Evolutionary conservation across 1,140 invertebrate species (phyloP).

Genomic region (Drosophila insularis): DNA sequence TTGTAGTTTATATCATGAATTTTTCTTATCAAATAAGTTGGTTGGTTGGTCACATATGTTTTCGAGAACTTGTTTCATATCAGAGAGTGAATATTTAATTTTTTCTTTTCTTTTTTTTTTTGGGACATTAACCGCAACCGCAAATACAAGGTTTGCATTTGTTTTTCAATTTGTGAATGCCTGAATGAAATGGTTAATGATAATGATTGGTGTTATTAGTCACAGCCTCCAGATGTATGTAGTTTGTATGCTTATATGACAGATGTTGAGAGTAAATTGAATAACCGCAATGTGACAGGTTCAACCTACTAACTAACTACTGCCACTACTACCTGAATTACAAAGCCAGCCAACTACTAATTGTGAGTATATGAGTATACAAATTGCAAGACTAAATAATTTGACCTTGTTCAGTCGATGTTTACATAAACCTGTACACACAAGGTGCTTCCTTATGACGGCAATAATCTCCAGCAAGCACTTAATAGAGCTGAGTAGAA

Average conservation of each 20-base stretch:
- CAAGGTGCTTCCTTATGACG: conserved; percentile 55
- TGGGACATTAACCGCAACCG: neutral
- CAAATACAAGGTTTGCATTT: neutral
- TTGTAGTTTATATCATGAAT: no score
- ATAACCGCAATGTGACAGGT: conserved; percentile 1
- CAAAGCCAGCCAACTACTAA: neutral
- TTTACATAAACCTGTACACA: conserved; percentile 47
- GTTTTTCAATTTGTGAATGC: neutral
- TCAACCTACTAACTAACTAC: neutral
- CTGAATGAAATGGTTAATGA: neutral
- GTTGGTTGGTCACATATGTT: neutral
- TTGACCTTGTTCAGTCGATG: conserved; percentile 43
- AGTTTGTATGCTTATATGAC: neutral
- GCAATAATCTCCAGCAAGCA: conserved; percentile 41
- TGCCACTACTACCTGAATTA: no score
- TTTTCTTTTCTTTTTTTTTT: no score
- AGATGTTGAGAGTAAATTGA: neutral
- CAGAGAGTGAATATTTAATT: neutral
- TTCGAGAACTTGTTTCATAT: neutral
- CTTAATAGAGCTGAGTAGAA: conserved; percentile 23
- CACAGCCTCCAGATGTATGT: neutral
- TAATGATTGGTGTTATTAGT: neutral
- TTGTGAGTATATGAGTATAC: neutral
- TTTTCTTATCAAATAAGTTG: no score
- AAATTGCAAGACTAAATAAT: neutral